Evolutionary conservation across 1,140 invertebrate genomes (phyloP).

Genomic region (Antheraea pernyi): DNA sequence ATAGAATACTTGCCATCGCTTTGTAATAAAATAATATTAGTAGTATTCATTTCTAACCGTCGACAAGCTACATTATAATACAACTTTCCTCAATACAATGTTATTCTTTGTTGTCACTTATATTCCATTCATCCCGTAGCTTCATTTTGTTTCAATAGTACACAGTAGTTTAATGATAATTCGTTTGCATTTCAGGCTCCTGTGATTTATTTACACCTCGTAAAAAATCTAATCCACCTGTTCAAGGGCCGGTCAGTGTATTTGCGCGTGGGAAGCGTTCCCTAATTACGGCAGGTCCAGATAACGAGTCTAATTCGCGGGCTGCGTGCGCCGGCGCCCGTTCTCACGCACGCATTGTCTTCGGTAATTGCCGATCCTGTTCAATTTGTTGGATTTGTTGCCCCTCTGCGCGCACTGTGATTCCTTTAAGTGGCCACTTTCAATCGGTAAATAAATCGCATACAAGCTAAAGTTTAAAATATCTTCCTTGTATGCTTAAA

Average conservation of each 20-base stretch:
- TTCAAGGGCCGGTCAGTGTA: conserved; percentile 10
- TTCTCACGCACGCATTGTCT: conserved; percentile 78
- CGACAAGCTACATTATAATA: too few relatives aligned
- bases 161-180: not conserved
- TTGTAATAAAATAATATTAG: too few relatives aligned
- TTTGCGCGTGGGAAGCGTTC: conserved; percentile 59
- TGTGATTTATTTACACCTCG: not conserved
- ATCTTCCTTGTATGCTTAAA: not conserved
- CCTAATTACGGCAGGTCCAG: conserved; percentile 65
- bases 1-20: too few relatives aligned
- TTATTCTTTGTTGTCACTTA: too few relatives aligned
- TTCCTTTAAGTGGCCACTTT: conserved; percentile 74
- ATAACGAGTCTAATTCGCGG: conserved; percentile 75
- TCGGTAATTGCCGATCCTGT: conserved; percentile 77
- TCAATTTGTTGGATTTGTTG: conserved; percentile 75
- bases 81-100: too few relatives aligned
- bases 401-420: conserved; percentile 66
- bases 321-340: conserved; percentile 62
- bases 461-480: conserved; percentile 13
- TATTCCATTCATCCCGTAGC: too few relatives aligned
- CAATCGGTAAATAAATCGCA: conserved; percentile 72
- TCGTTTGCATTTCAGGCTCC: not conserved
- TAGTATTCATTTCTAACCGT: too few relatives aligned
- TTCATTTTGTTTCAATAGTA: not conserved
- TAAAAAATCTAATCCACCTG: conserved; percentile 6